These are phyloP conservation scores for Saimiri boliviensis DNA, from an alignment of 2,113 vertebrate species.

Conservation along the genomic window DNA sequence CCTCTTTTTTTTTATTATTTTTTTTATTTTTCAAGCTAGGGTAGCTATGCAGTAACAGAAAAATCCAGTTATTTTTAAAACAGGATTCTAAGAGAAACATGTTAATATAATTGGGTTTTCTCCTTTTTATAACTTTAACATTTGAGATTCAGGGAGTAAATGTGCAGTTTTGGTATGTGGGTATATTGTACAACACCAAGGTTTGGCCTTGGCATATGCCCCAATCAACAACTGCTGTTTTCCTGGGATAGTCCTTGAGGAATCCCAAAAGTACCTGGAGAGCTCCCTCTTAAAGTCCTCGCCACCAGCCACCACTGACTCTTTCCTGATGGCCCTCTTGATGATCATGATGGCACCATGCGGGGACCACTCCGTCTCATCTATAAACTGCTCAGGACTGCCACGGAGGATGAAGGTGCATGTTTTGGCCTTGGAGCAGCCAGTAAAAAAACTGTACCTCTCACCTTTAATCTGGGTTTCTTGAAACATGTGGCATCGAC, in stretches of 20 bases:
- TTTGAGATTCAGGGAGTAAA: too few relatives aligned
- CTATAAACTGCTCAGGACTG: conserved; percentile 97
- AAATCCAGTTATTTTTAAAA: too few relatives aligned
- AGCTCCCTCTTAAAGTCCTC: conserved; percentile 99
- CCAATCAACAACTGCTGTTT: conserved; percentile 98
- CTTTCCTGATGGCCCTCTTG: conserved; percentile 97
- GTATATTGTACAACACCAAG: too few relatives aligned
- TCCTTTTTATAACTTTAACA: too few relatives aligned
- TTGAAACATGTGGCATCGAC: conserved; percentile 93
- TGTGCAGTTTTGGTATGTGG: too few relatives aligned
- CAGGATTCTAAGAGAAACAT: too few relatives aligned
- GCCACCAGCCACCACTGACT: conserved; percentile 95
- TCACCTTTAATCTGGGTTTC: conserved; percentile 97
- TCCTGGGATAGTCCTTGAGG: conserved; percentile 97
- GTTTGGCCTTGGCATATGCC: conserved; percentile 93
- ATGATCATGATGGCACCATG: conserved; percentile 99
- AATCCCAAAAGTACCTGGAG: conserved; percentile 96
- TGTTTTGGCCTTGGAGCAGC: conserved; percentile 95
- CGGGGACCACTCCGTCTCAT: conserved; percentile 96
- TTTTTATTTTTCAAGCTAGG: too few relatives aligned
- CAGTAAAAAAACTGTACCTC: conserved; percentile 96
- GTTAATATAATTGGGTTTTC: too few relatives aligned
- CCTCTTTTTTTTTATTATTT: too few relatives aligned
- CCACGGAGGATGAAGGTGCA: conserved; percentile 97
- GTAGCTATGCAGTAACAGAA: too few relatives aligned